phyloP scores from a whole-genome alignment of 2,888 invertebrate genomes.

The Sinopyrophorus schimmeli region DNA sequence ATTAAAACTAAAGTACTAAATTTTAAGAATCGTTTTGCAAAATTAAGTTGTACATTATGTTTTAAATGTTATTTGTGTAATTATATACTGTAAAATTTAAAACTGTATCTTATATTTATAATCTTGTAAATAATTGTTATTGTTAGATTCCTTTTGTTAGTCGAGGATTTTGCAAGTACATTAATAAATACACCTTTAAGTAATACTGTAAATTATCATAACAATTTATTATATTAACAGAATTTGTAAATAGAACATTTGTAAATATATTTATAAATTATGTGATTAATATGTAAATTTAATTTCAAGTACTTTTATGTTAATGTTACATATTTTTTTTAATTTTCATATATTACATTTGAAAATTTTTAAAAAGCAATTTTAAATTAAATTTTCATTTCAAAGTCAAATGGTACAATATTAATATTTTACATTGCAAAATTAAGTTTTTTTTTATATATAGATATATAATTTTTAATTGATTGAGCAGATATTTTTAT shows the following conservation, averaged over 20 bases:
- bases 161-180: constrained; percentile 35
- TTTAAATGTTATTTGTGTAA: constrained; percentile 23
- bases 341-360: too few relatives aligned
- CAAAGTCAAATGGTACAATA: too few relatives aligned
- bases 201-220: constrained; percentile 51
- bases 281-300: constrained; percentile 22
- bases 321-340: too few relatives aligned
- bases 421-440: too few relatives aligned
- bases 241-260: constrained; percentile 52
- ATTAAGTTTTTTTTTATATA: too few relatives aligned
- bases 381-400: too few relatives aligned
- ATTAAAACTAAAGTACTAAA: constrained; percentile 39
- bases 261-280: constrained; percentile 55
- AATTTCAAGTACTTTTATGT: too few relatives aligned
- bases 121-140: constrained; percentile 54
- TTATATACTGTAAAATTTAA: constrained; percentile 37
- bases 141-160: constrained; percentile 48
- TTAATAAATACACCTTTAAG: constrained; percentile 43
- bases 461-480: too few relatives aligned
- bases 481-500: too few relatives aligned
- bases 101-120: constrained; percentile 45
- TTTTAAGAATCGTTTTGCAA: constrained; percentile 30
- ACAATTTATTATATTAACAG: constrained; percentile 51
- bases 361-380: too few relatives aligned
- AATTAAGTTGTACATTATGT: constrained; percentile 23